Percentiles rank a stretch among this genome's conserved stretches.
These are phyloP conservation scores for Muraenolepis orangiensis DNA, from an alignment of 2,797 vertebrate genomes.

Conservation along the genomic window DNA sequence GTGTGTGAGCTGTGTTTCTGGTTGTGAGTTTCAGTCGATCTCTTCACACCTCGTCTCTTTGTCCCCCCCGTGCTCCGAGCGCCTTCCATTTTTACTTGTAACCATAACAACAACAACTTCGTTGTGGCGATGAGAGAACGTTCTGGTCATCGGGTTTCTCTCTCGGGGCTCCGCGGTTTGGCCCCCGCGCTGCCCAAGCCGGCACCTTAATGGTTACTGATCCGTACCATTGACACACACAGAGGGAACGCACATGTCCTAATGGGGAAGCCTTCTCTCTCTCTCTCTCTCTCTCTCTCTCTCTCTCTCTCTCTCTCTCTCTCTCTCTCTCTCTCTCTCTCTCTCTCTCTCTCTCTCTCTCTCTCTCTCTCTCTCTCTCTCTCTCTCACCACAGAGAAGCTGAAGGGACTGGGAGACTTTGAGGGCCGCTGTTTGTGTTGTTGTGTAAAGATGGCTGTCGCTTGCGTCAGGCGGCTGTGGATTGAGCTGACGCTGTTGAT, in stretches of 20 bases:
- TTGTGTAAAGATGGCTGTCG: constrained; percentile 46
- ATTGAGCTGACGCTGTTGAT: neutral
- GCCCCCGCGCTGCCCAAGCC: constrained; percentile 35
- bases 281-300: no score
- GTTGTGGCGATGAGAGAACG: constrained; percentile 53
- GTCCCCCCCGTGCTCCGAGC: constrained; percentile 72
- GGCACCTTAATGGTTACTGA: constrained; percentile 9
- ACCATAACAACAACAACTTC: constrained; percentile 77
- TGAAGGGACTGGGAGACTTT: constrained; percentile 43
- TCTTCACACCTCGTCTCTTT: constrained; percentile 55
- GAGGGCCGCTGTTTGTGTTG: constrained; percentile 24
- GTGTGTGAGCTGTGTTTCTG: neutral
- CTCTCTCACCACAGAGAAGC: neutral
- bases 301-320: no score
- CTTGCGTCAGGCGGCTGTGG: constrained; percentile 33
- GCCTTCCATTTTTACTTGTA: constrained; percentile 79
- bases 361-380: no score
- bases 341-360: no score
- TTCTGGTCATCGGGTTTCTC: constrained; percentile 62
- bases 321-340: no score
- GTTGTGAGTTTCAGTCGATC: neutral
- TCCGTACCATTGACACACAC: constrained; percentile 20
- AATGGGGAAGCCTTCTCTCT: neutral
- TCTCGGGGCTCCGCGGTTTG: constrained; percentile 49
- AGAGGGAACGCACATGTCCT: neutral